phyloP scores from a whole-genome alignment of 1,140 invertebrate genomes.

The Adoxophyes honmai region DNA sequence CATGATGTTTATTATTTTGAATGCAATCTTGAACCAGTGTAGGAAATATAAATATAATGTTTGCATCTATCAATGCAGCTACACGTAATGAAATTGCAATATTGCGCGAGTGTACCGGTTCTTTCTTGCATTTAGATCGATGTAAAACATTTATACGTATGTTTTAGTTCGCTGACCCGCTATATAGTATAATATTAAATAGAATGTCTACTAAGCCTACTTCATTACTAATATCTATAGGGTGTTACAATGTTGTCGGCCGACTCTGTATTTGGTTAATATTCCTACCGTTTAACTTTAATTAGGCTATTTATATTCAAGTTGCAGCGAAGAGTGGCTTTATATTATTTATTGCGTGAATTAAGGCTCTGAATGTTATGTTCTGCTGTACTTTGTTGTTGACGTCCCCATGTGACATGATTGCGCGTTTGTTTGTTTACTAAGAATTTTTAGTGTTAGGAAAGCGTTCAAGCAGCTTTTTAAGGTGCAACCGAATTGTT shows the following conservation, averaged over 20 bases:
- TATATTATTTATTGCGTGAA: conserved; percentile 66
- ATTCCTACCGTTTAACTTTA: conserved; percentile 60
- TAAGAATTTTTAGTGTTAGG: too few relatives aligned
- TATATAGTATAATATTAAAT: background rate
- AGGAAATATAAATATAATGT: conserved; percentile 7
- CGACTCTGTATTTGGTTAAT: conserved; percentile 49
- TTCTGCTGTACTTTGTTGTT: conserved; percentile 29
- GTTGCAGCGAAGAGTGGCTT: conserved; percentile 62
- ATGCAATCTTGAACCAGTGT: too few relatives aligned
- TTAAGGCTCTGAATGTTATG: conserved; percentile 36
- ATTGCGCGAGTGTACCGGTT: background rate
- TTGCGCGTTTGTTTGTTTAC: too few relatives aligned
- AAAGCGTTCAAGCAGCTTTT: too few relatives aligned
- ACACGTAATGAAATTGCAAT: conserved; percentile 1
- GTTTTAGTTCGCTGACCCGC: background rate
- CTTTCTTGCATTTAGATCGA: conserved; percentile 10
- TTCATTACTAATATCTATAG: conserved; percentile 16
- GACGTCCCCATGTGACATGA: background rate
- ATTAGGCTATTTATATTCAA: conserved; percentile 71
- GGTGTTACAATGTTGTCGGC: conserved; percentile 16
- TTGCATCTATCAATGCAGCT: conserved; percentile 12
- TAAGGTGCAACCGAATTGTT: too few relatives aligned
- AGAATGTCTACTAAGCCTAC: conserved; percentile 3
- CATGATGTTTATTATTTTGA: too few relatives aligned
- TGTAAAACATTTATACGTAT: conserved; percentile 6